Evolutionary conservation across 1,140 invertebrate genomes (phyloP), one percentile per base, ranked within the genome.

Genomic region (Gryllus bimaculatus): DNA sequence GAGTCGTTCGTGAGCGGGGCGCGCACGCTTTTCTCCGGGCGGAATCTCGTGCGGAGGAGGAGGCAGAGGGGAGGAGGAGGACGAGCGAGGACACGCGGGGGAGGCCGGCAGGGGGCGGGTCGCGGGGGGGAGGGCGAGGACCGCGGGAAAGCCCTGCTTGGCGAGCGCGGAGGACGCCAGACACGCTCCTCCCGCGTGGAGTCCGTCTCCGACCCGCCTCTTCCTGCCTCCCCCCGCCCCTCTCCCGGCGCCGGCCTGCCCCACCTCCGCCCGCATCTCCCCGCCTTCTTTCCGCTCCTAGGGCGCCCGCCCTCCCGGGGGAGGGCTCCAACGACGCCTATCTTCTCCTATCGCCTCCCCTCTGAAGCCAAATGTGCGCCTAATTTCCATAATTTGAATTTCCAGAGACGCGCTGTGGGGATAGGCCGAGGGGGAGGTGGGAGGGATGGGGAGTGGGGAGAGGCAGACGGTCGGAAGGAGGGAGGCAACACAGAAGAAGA

Each of bases 311-410:
- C 54, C 54, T 66, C 54, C 54, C 54, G 54, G 10, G 54, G 54
- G 54, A 66, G 54, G 54, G 54, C 18, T 66, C 10, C 54, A 66
- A 66, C 54, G 54, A 66, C 54, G 54, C 54, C 10, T 66, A 66
- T 66, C 54, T 66, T 10, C 54, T 66, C 54, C 54, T 66, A 66
- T 66, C 54, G 54, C 54, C 54, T 66, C 54, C 54, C 54, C 54
- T 66, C 18, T 18, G 10, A 66, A 66, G 54, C 54, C 54, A 66
- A 66, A 66, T 66, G 54, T 66, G 54, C 54, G 54, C 54, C 54
- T 66, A 66, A 66, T 66, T 66, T 66, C 54, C 54, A 66, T 66
- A 66, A 66, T 66, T 66, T 66, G 54, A 66, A 66, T 66, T 66
- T 66, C 54, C 54, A 66, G 54, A 10, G 54, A 18, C 54, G 26